Conservation (phyloP, 1,140 invertebrate genomes). For the Dolichoris vasculosae region DNA sequence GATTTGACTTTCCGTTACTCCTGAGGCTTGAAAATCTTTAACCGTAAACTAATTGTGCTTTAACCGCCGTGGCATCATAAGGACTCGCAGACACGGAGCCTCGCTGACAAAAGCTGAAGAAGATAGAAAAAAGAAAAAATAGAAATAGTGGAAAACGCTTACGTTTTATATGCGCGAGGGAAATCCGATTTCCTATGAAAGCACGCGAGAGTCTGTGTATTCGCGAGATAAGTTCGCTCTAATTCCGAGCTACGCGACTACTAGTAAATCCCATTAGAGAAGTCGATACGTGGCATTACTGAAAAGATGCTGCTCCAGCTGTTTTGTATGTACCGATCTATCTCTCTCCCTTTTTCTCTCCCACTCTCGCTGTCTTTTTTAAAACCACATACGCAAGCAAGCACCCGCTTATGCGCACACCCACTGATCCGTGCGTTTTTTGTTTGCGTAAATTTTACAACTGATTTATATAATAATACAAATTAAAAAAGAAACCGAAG, state of each 20-base stretch:
- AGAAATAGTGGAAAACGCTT: neutral
- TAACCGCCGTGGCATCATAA: neutral
- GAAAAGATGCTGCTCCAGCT: neutral
- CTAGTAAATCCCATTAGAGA: constrained; percentile 37
- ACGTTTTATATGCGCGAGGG: constrained; percentile 26
- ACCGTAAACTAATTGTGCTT: neutral
- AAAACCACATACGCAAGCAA: too few relatives aligned
- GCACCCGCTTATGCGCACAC: too few relatives aligned
- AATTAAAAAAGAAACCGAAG: too few relatives aligned
- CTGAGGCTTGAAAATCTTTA: neutral
- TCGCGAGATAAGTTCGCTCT: constrained; percentile 41
- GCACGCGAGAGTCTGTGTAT: neutral
- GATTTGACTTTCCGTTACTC: neutral
- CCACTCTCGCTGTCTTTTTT: too few relatives aligned
- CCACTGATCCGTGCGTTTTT: too few relatives aligned
- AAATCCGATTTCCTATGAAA: constrained; percentile 27
- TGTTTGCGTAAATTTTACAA: neutral
- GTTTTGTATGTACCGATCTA: too few relatives aligned
- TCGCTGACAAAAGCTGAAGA: neutral
- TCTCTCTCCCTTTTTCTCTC: neutral
- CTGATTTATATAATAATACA: neutral
- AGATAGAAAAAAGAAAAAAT: neutral
- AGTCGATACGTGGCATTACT: constrained; percentile 19
- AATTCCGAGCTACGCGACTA: constrained; percentile 13
- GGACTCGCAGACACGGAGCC: neutral